Percentiles rank a stretch among this genome's conserved stretches.
phyloP scores from a whole-genome alignment of 2,113 vertebrate species.

The Otus sunia region DNA sequence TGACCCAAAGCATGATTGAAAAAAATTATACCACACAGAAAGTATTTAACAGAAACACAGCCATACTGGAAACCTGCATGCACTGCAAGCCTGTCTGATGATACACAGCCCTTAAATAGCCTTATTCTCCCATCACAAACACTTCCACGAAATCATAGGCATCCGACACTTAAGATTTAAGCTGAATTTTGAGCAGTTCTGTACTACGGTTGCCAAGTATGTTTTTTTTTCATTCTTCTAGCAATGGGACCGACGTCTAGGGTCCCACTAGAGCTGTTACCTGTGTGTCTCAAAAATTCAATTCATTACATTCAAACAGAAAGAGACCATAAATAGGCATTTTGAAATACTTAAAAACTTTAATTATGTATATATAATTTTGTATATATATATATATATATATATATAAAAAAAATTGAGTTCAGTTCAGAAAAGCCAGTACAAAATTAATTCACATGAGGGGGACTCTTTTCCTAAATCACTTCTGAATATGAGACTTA shows the following conservation, averaged over 20 bases:
- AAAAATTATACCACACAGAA: slow-evolving; percentile 23
- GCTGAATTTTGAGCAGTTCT: neutral
- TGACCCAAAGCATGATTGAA: neutral
- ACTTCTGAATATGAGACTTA: neutral
- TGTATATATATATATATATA: neutral
- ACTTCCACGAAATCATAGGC: neutral
- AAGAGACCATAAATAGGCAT: neutral
- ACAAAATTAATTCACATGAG: neutral
- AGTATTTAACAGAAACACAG: neutral
- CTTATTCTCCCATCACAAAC: neutral
- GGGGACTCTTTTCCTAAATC: neutral
- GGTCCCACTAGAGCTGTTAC: neutral
- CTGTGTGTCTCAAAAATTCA: neutral
- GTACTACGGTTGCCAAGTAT: accelerated
- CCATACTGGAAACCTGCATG: accelerated
- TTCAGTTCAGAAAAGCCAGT: neutral
- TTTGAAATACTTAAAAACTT: neutral
- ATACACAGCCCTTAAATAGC: neutral
- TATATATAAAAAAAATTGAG: neutral
- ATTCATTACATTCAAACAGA: neutral
- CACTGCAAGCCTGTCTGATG: neutral
- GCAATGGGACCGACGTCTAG: too few relatives aligned
- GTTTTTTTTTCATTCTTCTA: neutral
- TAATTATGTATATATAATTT: neutral
- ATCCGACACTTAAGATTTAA: neutral